Evolutionary conservation across 2,113 vertebrate species (phyloP), one percentile per base, ranked within the genome.

Genomic region (Limanda limanda): DNA sequence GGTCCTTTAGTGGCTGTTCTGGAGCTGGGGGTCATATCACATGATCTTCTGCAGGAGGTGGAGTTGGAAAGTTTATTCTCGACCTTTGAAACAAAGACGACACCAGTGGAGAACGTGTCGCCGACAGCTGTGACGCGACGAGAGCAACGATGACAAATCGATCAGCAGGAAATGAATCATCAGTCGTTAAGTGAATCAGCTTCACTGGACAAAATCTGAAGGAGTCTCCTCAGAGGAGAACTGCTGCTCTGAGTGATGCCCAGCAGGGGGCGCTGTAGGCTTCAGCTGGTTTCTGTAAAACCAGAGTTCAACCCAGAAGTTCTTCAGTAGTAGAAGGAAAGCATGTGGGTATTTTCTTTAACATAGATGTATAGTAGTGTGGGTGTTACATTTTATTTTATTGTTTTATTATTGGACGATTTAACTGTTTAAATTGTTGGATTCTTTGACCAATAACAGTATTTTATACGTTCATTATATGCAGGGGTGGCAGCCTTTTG

Each of bases 221-320:
- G 40, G 40, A 42, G 40, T 42, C 40, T 42, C 40, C 10, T 42
- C 40, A 13, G 24, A 27, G 18, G 51, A n/a, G 51, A 8, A 27
- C 12, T 68, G 51, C n/a, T 17, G 14, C 15, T 68, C 6, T 1
- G 25, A 1, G 13, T n/a, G 15, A 9, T 25, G 23, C 0, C 56
- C 91, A 45, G 51, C 37, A 90, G 91, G 79, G 81, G 88, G 71
- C 76, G 68, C 78, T 81, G 51, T 17, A 54, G 20, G 68, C 42
- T 20, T 84, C 72, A 63, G 27, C 48, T 61, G 51, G 15, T 27
- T 0, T 48, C 58, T 54, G n/a, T n/a, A 11, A 42, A 37, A 4
- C 51, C 1, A 5, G 18, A 5, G 9, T 21, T 27, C 57, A 20
- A 67, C 60, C 18, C 17, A 51, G 3, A 13, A 42, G 40, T 42